Evolutionary conservation across 2,888 invertebrate species (phyloP).

Genomic region (Psylliodes chrysocephalus): DNA sequence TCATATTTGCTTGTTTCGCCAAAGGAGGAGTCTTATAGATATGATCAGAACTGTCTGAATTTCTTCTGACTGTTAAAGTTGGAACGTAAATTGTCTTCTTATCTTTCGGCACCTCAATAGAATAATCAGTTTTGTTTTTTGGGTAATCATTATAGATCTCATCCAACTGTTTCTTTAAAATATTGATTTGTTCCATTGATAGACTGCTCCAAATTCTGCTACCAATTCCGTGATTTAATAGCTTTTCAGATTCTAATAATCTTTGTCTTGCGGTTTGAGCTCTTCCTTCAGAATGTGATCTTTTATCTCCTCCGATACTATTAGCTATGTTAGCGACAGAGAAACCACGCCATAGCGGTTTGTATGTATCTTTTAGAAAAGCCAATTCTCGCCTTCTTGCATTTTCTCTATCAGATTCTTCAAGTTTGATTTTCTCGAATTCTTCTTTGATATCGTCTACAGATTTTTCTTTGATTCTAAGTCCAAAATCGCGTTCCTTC

Average conservation of each 20-base stretch:
- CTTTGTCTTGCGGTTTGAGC: conserved; percentile 49
- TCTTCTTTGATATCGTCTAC: conserved; percentile 86
- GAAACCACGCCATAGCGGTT: conserved; percentile 84
- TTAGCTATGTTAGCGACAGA: conserved; percentile 84
- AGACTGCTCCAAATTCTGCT: conserved; percentile 85
- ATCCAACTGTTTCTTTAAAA: conserved; percentile 80
- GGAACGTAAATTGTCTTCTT: conserved; percentile 40
- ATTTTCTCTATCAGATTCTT: conserved; percentile 66
- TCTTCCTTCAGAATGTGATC: conserved; percentile 64
- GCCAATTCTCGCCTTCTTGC: conserved; percentile 62
- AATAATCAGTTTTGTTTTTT: conserved; percentile 67
- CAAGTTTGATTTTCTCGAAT: conserved; percentile 73
- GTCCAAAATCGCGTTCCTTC: conserved; percentile 77
- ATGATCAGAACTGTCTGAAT: conserved; percentile 59
- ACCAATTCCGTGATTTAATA: conserved; percentile 72
- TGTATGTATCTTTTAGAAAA: conserved; percentile 74
- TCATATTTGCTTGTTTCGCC: conserved; percentile 62
- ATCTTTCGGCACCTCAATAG: conserved; percentile 70
- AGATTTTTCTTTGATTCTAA: conserved; percentile 85
- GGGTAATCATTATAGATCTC: conserved; percentile 77
- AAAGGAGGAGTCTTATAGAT: conserved; percentile 56
- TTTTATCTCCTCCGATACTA: conserved; percentile 73
- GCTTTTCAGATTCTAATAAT: conserved; percentile 54
- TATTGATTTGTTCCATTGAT: conserved; percentile 84
- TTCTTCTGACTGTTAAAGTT: conserved; percentile 63